Base-by-base conservation (phyloP, 2,113 vertebrate species). In the Pomatorhinus ruficollis region DNA sequence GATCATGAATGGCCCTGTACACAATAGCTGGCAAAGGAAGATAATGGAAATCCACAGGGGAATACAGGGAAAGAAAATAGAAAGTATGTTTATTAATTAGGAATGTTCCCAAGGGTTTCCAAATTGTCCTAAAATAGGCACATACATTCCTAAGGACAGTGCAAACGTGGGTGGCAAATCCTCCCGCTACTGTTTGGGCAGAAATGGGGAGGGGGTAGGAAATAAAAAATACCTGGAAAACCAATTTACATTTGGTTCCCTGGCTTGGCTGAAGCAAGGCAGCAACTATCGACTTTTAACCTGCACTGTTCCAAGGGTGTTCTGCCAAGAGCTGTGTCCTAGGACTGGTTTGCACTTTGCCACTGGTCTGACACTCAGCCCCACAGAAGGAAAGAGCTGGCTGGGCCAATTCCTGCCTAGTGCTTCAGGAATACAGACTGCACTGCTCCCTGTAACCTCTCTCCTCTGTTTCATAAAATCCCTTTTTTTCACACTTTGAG, bases 1-100 rank as follows among this genome's bases (percentile, higher is more conserved):
- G 42, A 65, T 82, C 45, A 66, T 54, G 74, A 83, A 68, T 61
- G 40, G 47, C 57, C 89, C 45, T 40, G 44, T 64, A 74, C 78
- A 83, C 94, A 96, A 90, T 94, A 68, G 76, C 85, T 92, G 92
- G 81, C 75, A 91, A 94, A 90, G 31, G 60, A 96, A 86, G 83
- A 64, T 71, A 64, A 83, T 63, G 53, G 20, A 83, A 90, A 89
- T 74, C 65, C 90, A 84, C 75, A 83, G 33, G 39, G 64, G 54
- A 88, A 59, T 88, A 59, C 14, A 69, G 33, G 16, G 20, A 70
- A 74, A 80, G 68, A 89, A 79, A 85, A 54, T 11, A 92, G 42
- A 86, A 94, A 81, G 60, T 64, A n/a, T 91, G 56, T 78, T 93
- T 93, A 83, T 74, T 83, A 90, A 75, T 76, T 78, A 87, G n/a